Percentiles rank a stretch among this genome's conserved stretches.
Conservation (phyloP, 2,888 invertebrate genomes). For the Drosophila vallismaia region DNA sequence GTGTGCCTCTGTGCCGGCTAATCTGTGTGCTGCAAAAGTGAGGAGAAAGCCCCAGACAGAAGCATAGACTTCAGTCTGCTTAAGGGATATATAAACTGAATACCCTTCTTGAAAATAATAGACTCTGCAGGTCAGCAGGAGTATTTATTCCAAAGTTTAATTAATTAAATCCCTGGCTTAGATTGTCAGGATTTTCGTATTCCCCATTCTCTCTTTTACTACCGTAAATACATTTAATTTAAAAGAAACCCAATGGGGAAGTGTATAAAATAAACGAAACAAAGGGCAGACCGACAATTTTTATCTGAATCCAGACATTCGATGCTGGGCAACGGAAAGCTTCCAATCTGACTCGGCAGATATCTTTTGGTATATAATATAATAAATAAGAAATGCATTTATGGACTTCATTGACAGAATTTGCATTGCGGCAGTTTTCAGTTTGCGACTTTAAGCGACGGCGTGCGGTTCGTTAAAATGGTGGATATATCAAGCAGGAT, state of each 20-base stretch:
- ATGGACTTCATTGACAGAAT: constrained; percentile 13
- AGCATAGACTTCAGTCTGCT: not conserved
- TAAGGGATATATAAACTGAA: not conserved
- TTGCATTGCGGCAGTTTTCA: constrained; percentile 48
- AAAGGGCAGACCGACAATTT: constrained; percentile 62
- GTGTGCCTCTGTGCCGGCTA: constrained; percentile 1
- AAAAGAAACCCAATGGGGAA: not conserved
- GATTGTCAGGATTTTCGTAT: too few species aligned
- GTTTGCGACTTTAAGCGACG: constrained; percentile 43
- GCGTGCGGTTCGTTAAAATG: constrained; percentile 52
- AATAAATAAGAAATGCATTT: constrained; percentile 10
- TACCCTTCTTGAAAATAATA: too few species aligned
- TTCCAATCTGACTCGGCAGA: constrained; percentile 14
- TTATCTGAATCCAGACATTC: constrained; percentile 47
- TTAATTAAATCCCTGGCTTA: too few species aligned
- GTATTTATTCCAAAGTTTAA: too few species aligned
- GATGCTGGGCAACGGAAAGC: constrained; percentile 18
- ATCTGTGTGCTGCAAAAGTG: not conserved
- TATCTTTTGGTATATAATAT: not conserved
- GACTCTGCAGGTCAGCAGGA: too few species aligned
- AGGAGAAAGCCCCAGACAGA: constrained; percentile 3
- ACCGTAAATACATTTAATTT: not conserved
- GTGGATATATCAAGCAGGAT: constrained; percentile 19
- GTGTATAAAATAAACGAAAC: constrained; percentile 25
- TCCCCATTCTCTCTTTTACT: too few species aligned